These are phyloP conservation scores for Microcebus griseorufus DNA, from an alignment of 2,113 vertebrate genomes.

Conservation along the genomic window DNA sequence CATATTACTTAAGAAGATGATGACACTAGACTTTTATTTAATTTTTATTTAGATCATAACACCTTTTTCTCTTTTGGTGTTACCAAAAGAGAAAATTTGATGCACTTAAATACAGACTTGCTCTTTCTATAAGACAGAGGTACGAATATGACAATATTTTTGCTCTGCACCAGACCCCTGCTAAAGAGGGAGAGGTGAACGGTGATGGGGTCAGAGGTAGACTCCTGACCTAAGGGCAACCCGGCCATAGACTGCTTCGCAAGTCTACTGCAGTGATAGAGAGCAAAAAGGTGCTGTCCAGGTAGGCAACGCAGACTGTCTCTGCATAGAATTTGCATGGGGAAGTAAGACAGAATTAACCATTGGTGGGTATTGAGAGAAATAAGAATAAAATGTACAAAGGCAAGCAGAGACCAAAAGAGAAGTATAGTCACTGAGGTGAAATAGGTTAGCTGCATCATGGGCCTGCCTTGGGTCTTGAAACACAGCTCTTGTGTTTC, in stretches of 20 bases:
- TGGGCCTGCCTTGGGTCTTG: accelerated
- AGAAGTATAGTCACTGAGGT: neutral
- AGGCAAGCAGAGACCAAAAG: neutral
- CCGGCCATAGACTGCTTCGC: too few relatives aligned
- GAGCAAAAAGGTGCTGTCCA: neutral
- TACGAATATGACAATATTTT: neutral
- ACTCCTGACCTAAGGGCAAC: too few relatives aligned
- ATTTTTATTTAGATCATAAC: neutral
- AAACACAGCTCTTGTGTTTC: neutral
- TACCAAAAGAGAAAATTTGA: too few relatives aligned
- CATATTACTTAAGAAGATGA: neutral
- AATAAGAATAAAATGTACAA: slow-evolving; percentile 18
- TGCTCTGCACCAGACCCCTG: neutral
- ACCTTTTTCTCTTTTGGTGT: neutral
- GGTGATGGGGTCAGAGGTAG: neutral
- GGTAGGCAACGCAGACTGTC: neutral
- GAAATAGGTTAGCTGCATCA: neutral
- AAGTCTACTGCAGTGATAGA: neutral
- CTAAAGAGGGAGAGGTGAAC: neutral
- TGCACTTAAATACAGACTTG: neutral
- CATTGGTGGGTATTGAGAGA: neutral
- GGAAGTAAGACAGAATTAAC: neutral
- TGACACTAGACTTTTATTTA: neutral
- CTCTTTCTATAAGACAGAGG: neutral
- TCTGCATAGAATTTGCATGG: neutral